Percentiles rank a stretch among this genome's conserved stretches.
Evolutionary conservation across 2,113 vertebrate species (phyloP).

Genomic region (Nothoprocta perdicaria): DNA sequence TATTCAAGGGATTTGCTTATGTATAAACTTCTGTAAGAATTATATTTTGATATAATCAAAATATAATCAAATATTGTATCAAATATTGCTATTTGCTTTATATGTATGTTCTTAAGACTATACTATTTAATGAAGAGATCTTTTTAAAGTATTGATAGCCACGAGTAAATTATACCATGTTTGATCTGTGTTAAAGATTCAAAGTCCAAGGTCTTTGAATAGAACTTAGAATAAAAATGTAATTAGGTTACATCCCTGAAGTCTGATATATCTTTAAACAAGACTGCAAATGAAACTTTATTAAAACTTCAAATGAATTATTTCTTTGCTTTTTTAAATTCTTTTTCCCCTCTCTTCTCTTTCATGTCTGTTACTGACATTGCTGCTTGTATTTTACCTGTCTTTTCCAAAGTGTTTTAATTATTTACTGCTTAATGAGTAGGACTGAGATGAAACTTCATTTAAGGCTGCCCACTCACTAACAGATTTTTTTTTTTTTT

Average conservation of each 20-base stretch:
- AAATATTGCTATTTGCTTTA: constrained; percentile 41
- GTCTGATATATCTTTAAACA: constrained; percentile 87
- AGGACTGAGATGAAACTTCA: constrained; percentile 58
- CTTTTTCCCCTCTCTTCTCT: constrained; percentile 77
- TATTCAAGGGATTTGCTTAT: constrained; percentile 11
- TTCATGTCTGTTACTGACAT: constrained; percentile 82
- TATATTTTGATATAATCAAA: not conserved
- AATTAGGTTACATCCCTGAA: constrained; percentile 85
- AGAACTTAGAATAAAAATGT: constrained; percentile 81
- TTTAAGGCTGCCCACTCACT: constrained; percentile 51
- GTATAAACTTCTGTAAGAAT: not conserved
- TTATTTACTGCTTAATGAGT: constrained; percentile 83
- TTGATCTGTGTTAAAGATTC: constrained; percentile 82
- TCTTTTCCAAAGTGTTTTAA: constrained; percentile 77
- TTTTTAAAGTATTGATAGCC: constrained; percentile 89
- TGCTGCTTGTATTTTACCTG: constrained; percentile 81
- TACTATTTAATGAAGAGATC: constrained; percentile 86
- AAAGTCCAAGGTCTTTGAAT: constrained; percentile 79
- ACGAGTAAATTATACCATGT: constrained; percentile 87
- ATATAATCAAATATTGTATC: not conserved
- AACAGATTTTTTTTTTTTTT: constrained; percentile 46
- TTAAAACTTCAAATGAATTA: constrained; percentile 86
- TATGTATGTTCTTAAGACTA: constrained; percentile 67
- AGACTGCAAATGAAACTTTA: constrained; percentile 83
- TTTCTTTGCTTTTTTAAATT: constrained; percentile 81